Conservation (phyloP, 2,888 invertebrate genomes). For the Macroteleia sp. region DNA sequence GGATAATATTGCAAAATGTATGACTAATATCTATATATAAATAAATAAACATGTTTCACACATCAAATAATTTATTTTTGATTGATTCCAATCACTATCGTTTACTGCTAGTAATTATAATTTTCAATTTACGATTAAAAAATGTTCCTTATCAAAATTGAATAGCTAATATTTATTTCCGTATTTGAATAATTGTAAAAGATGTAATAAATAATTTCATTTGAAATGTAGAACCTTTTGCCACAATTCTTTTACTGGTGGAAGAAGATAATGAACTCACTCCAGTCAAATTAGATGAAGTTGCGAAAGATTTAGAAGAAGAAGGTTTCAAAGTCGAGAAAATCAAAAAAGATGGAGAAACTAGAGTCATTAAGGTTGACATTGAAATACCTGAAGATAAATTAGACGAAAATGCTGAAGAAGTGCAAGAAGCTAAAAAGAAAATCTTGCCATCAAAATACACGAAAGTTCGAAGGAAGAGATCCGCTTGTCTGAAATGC, state of each 20-base stretch:
- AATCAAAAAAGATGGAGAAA: conserved; percentile 71
- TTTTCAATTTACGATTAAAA: no score
- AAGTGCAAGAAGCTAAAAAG: conserved; percentile 26
- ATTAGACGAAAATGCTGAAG: conserved; percentile 41
- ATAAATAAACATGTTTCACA: no score
- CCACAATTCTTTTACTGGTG: conserved; percentile 75
- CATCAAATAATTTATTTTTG: no score
- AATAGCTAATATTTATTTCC: no score
- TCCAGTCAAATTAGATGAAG: conserved; percentile 76
- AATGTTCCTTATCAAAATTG: no score
- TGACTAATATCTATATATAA: conserved; percentile 8
- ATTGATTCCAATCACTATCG: no score
- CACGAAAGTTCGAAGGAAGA: conserved; percentile 73
- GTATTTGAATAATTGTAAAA: no score
- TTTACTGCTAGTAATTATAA: no score
- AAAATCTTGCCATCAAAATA: conserved; percentile 48
- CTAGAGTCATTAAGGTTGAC: conserved; percentile 73
- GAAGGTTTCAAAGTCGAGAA: conserved; percentile 76
- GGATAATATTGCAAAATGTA: conserved; percentile 10
- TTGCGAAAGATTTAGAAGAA: conserved; percentile 75
- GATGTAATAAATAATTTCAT: background rate
- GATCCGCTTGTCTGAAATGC: conserved; percentile 74
- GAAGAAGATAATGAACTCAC: conserved; percentile 74
- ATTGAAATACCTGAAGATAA: conserved; percentile 65
- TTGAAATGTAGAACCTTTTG: conserved; percentile 71